phyloP scores from a whole-genome alignment of 2,888 invertebrate species.

The Steinernema hermaphroditum region DNA sequence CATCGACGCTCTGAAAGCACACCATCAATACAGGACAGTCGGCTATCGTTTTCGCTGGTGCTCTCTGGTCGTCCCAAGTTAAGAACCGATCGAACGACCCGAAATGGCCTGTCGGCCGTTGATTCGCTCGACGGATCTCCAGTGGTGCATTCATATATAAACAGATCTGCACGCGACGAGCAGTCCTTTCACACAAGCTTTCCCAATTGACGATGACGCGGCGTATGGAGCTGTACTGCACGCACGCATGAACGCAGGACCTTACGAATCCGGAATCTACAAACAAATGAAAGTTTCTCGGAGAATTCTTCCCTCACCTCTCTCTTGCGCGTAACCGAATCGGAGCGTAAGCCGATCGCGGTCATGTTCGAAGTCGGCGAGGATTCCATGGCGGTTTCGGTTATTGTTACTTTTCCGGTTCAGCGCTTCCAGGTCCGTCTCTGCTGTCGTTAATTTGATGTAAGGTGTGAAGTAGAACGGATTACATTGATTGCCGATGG shows the following conservation, averaged over 20 bases:
- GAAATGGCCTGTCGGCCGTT: background rate
- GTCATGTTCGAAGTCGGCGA: background rate
- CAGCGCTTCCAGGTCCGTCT: background rate
- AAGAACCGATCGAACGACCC: background rate
- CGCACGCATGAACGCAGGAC: background rate
- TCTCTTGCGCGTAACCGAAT: background rate
- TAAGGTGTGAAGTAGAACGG: background rate
- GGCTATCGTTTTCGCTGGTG: background rate
- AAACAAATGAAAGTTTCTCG: background rate
- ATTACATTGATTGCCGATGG: background rate
- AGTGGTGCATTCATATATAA: background rate
- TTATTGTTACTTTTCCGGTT: background rate
- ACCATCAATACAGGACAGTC: background rate
- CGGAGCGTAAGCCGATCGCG: background rate
- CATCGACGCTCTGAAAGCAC: background rate
- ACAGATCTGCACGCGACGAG: background rate
- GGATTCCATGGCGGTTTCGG: background rate
- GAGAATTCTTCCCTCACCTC: background rate
- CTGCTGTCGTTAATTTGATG: background rate
- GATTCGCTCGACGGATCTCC: background rate
- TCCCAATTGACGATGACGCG: background rate
- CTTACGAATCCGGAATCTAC: no score
- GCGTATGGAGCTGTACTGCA: background rate
- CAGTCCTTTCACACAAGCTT: background rate
- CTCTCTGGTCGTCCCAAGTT: background rate